Conservation (phyloP, 1,140 invertebrate genomes). For the Saxidomus purpurata region DNA sequence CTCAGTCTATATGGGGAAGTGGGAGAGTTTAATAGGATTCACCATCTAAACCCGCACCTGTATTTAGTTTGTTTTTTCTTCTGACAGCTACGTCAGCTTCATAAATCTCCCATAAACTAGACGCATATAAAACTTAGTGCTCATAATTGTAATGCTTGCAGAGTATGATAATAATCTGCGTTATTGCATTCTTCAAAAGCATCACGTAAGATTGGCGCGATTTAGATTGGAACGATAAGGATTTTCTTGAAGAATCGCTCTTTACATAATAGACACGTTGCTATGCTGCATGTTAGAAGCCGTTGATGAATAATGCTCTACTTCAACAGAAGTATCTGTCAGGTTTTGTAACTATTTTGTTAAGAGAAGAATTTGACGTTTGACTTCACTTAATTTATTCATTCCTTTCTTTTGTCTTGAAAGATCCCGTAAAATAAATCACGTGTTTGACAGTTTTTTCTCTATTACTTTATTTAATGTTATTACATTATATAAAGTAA, state of each 20-base stretch:
- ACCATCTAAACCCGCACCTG: neutral
- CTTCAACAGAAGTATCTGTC: too few relatives aligned
- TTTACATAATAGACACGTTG: neutral
- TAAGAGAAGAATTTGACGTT: too few relatives aligned
- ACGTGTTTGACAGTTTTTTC: too few relatives aligned
- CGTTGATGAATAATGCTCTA: too few relatives aligned
- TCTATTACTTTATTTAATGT: too few relatives aligned
- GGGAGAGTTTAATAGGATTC: too few relatives aligned
- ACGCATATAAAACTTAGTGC: conserved; percentile 28
- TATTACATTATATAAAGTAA: too few relatives aligned
- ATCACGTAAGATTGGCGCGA: neutral
- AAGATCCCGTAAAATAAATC: too few relatives aligned
- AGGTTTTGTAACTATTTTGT: too few relatives aligned
- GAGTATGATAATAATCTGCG: conserved; percentile 5
- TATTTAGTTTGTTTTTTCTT: neutral
- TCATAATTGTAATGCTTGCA: conserved; percentile 38
- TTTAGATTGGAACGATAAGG: neutral
- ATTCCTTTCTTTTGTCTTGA: too few relatives aligned
- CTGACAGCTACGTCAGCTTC: neutral
- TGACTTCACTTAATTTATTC: too few relatives aligned
- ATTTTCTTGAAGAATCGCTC: neutral
- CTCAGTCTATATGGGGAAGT: too few relatives aligned
- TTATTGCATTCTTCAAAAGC: conserved; percentile 36
- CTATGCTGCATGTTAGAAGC: neutral
- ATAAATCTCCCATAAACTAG: conserved; percentile 51